phyloP scores from a whole-genome alignment of 1,140 invertebrate species.

The Bombus confusus region DNA sequence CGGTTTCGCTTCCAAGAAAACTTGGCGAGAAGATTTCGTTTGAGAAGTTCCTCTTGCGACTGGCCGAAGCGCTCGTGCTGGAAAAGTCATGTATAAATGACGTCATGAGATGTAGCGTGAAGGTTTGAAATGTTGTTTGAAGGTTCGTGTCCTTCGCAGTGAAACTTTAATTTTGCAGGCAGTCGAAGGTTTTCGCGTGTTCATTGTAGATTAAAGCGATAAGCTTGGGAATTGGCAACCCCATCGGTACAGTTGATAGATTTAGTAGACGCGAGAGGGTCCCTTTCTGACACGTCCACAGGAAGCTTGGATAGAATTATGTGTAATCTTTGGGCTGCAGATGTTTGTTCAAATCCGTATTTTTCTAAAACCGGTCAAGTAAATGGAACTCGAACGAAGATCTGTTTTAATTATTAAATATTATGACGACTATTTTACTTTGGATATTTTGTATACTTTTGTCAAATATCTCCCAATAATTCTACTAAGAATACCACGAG shows the following conservation, averaged over 20 bases:
- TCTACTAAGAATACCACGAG: background rate
- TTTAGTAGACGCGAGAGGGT: background rate
- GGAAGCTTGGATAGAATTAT: background rate
- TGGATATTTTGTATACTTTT: too few species aligned
- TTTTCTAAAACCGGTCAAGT: background rate
- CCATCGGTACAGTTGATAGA: background rate
- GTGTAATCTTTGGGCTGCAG: too few species aligned
- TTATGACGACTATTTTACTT: fast-evolving
- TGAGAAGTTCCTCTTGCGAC: background rate
- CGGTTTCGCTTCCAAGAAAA: slow-evolving; percentile 51
- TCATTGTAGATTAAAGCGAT: background rate
- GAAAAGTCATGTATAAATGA: too few species aligned
- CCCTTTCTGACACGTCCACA: background rate
- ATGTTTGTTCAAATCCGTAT: background rate
- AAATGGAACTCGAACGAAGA: background rate
- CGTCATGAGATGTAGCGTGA: too few species aligned
- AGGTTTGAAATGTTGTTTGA: too few species aligned
- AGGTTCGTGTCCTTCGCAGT: background rate
- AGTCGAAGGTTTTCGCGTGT: too few species aligned
- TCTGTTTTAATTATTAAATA: background rate
- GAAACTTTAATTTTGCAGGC: too few species aligned
- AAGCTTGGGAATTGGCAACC: background rate
- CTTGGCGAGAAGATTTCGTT: slow-evolving; percentile 44
- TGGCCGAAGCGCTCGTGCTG: too few species aligned
- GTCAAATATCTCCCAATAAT: background rate